Evolutionary conservation across 2,113 vertebrate genomes (phyloP).

Genomic region (Craseonycteris thonglongyai): DNA sequence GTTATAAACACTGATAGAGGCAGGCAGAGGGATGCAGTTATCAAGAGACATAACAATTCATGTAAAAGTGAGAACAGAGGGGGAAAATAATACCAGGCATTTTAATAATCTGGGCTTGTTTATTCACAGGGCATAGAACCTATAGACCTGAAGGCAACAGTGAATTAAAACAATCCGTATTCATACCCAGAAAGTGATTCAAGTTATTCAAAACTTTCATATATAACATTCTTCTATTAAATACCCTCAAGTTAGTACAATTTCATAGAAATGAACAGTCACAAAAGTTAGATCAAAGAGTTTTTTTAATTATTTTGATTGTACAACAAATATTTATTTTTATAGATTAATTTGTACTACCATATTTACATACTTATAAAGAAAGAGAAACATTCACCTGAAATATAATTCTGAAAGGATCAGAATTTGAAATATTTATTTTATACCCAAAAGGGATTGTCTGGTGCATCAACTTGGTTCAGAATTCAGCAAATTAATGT

Average conservation of each 20-base stretch:
- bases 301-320: not conserved
- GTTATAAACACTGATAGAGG: not conserved
- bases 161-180: not conserved
- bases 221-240: not conserved
- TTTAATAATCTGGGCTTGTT: not conserved
- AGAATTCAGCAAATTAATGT: slow-evolving; percentile 4
- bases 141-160: not conserved
- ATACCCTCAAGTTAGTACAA: not conserved
- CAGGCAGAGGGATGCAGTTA: not conserved
- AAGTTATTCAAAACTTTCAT: not conserved
- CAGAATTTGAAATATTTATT: not conserved
- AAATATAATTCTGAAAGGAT: not conserved
- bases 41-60: not conserved
- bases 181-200: not conserved
- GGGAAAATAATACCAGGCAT: not conserved
- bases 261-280: not conserved
- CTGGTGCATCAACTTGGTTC: not conserved
- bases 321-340: not conserved
- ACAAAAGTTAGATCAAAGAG: not conserved
- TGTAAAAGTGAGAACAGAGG: not conserved
- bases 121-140: not conserved
- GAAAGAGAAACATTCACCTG: not conserved
- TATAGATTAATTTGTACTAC: not conserved
- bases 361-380: not conserved
- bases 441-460: not conserved